phyloP scores from a whole-genome alignment of 2,113 vertebrate genomes.

The Petromus typicus region DNA sequence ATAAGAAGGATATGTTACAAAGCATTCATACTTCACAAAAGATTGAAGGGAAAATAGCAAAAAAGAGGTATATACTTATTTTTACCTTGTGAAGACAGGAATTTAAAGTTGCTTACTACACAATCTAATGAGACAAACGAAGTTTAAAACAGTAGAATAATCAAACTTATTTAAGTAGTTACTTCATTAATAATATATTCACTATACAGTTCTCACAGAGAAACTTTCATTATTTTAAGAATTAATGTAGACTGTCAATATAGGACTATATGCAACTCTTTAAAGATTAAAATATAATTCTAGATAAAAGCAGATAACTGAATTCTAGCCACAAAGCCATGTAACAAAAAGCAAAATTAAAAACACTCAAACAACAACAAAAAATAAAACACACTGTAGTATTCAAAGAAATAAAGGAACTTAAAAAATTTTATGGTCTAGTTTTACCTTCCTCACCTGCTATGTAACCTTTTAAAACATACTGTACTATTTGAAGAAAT shows the following conservation, averaged over 20 bases:
- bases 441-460: background rate
- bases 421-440: background rate
- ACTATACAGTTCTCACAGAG: background rate
- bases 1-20: constrained; percentile 58
- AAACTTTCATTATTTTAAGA: constrained; percentile 53
- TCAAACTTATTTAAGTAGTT: constrained; percentile 48
- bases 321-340: background rate
- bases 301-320: constrained; percentile 42
- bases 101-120: constrained; percentile 42
- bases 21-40: constrained; percentile 39
- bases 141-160: constrained; percentile 50
- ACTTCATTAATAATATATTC: constrained; percentile 69
- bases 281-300: constrained; percentile 50
- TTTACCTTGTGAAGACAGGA: constrained; percentile 46
- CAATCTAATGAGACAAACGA: constrained; percentile 53
- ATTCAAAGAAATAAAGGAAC: background rate
- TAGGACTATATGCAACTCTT: constrained; percentile 29
- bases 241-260: constrained; percentile 51
- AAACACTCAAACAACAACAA: background rate
- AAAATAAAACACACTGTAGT: background rate
- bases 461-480: background rate
- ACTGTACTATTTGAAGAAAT: background rate
- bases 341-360: background rate
- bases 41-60: constrained; percentile 49
- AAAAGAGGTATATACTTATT: constrained; percentile 13